Base-by-base conservation (phyloP, 2,113 vertebrate species). In the Psephotus haematonotus region DNA sequence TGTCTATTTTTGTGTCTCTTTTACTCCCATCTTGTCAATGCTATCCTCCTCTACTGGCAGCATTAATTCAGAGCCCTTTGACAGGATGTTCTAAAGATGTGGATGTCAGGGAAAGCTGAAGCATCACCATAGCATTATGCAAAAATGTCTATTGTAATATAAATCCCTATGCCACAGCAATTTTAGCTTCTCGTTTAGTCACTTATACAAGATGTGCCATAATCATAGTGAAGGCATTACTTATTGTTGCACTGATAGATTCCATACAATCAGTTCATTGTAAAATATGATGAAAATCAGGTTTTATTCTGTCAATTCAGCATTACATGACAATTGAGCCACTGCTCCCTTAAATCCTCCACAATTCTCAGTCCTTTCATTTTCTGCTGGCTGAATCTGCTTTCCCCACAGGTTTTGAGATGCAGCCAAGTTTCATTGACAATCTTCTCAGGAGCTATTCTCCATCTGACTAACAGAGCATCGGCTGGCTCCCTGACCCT, bases 61-160 rank as follows among this genome's bases (percentile, higher is more conserved):
- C 88, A 88, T 89, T 92, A 90, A 84, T 91, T 84, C 90, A 84
- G 41, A 88, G 68, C 82, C 68, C 49, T 93, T 87, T 88, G 91
- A 94, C 80, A 84, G 49, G 33, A 43, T 57, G 17, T 88, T 96
- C 90, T 95, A 50, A 92, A 92, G 63, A 86, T 2, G 16, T 8
- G 23, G 33, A 89, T 83, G 82, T 75, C 85, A 95, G 75, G 68
- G 63, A 82, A 91, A 92, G 78, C 77, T 77, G 64, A 91, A 94
- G 33, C 78, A 85, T 89, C 91, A 88, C 89, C 78, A 91, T 37
- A 87, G 75, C 47, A 94, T 97, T 96, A 96, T 96, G 95, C 84
- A 97, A 95, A 97, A 92, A 90, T 22, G 4, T 55, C 92, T 95
- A 95, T 95, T 97, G 96, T 96, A 90, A 95, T 68, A 96, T 86